Base-by-base conservation (phyloP, 2,888 invertebrate species). In the Cistogaster globosa region DNA sequence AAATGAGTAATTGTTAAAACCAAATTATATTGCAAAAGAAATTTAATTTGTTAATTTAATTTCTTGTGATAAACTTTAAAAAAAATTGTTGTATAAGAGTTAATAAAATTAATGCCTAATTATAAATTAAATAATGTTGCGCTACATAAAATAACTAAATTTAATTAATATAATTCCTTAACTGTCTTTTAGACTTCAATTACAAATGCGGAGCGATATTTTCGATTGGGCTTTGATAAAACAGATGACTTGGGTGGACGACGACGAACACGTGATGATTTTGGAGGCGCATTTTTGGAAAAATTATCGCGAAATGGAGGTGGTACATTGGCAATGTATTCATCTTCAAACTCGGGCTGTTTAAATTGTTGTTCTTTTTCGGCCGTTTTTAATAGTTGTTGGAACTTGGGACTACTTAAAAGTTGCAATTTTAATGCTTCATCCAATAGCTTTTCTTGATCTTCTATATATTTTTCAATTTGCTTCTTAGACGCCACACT, bases 401-500 rank as follows among this genome's bases (percentile, higher is more conserved):
- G 88, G 32, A 90, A 87, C 75, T 91, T 91, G 9, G 91, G 91
- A 86, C 90, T 89, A 62, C 88, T 91, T 0, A 91, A 79, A 62
- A 91, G 69, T 75, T 91, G 91, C 42, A 90, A 62, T 48, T 91
- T 91, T 8, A 91, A 84, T 20, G 91, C 91, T 8, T 91, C 91
- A 55, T 91, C 91, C 0, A 91, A 87, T 7, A 91, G 65, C 58
- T 88, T 88, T 63, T 91, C 91, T 38, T 91, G 91, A 79, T 91
- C 91, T 76, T 91, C 90, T 0, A 91, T 60, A 69, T 89, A 91
- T 1, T 90, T 88, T 65, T 91, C 90, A 58, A 91, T 90, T 86
- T 91, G 91, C 32, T 91, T 91, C 63, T 91, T 90, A 5, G 91
- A 90, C 2, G 91, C 91, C 11, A 89, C 89, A n/a, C 45, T 88